phyloP scores from a whole-genome alignment of 2,113 vertebrate species.

The Sorex araneus region DNA sequence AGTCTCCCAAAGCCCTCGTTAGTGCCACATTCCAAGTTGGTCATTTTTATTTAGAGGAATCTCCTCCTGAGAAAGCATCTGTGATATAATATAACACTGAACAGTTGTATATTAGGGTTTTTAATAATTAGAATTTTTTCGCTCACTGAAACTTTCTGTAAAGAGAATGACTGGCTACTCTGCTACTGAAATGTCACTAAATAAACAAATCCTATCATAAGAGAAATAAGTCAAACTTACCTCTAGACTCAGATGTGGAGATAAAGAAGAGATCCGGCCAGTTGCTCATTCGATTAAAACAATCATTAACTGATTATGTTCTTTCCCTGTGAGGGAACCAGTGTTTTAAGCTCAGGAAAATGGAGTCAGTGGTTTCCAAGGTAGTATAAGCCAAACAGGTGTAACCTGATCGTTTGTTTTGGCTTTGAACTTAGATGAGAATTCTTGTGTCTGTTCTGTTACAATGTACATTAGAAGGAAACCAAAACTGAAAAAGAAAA shows the following conservation, averaged over 20 bases:
- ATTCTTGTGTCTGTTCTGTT: slow-evolving; percentile 45
- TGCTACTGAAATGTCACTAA: slow-evolving; percentile 23
- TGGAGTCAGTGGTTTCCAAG: slow-evolving; percentile 84
- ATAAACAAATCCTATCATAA: slow-evolving; percentile 43
- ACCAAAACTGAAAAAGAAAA: slow-evolving; percentile 34
- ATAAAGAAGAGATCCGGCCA: slow-evolving; percentile 56
- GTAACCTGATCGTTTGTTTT: slow-evolving; percentile 86
- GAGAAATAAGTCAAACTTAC: slow-evolving; percentile 83
- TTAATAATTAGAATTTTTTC: slow-evolving; percentile 25
- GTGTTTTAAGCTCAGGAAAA: slow-evolving; percentile 77
- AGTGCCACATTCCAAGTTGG: background rate
- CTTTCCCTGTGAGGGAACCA: slow-evolving; percentile 76
- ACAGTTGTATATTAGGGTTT: background rate
- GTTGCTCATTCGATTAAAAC: slow-evolving; percentile 69
- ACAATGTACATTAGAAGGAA: slow-evolving; percentile 59
- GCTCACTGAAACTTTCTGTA: slow-evolving; percentile 32
- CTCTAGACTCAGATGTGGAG: slow-evolving; percentile 63
- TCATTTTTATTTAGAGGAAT: background rate
- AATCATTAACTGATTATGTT: slow-evolving; percentile 35
- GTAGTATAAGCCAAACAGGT: slow-evolving; percentile 82
- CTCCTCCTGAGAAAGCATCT: background rate
- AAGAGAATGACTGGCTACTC: slow-evolving; percentile 19
- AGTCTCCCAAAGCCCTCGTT: background rate
- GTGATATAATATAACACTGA: background rate
- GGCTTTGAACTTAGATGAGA: slow-evolving; percentile 73